phyloP scores from a whole-genome alignment of 2,888 invertebrate genomes.

The Caenorhabditis zanzibari region DNA sequence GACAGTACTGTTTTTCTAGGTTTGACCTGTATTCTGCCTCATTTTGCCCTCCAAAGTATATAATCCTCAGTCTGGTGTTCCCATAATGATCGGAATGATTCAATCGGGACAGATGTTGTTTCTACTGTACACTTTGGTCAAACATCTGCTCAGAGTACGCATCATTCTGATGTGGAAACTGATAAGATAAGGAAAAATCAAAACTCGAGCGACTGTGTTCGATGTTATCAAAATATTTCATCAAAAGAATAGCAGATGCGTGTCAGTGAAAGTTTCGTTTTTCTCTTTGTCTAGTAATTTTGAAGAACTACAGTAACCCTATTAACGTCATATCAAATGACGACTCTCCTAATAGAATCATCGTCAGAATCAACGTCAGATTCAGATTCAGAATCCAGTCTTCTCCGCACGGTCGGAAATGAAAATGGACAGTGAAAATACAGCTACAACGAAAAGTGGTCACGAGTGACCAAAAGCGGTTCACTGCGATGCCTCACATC shows the following conservation, averaged over 20 bases:
- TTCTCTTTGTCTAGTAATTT: not conserved
- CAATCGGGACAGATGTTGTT: slow-evolving; percentile 26
- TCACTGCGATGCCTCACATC: slow-evolving; percentile 20
- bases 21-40: not conserved
- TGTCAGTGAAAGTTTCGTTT: slow-evolving; percentile 25
- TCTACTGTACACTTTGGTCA: slow-evolving; percentile 8
- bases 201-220: slow-evolving; percentile 12
- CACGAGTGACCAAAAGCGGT: slow-evolving; percentile 50
- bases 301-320: slow-evolving; percentile 20
- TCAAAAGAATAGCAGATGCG: slow-evolving; percentile 8
- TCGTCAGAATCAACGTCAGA: not conserved
- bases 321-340: slow-evolving; percentile 19
- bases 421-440: slow-evolving; percentile 28
- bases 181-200: slow-evolving; percentile 29
- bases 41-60: slow-evolving; percentile 7
- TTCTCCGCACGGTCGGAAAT: slow-evolving; percentile 24
- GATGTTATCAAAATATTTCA: slow-evolving; percentile 10
- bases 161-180: not conserved
- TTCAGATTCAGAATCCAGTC: slow-evolving; percentile 38
- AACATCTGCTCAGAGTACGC: slow-evolving; percentile 40
- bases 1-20: not conserved
- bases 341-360: slow-evolving; percentile 38
- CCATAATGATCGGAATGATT: not conserved
- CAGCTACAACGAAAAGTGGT: slow-evolving; percentile 46
- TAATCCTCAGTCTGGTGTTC: slow-evolving; percentile 7